Percentiles rank a stretch among this genome's conserved stretches.
phyloP scores from a whole-genome alignment of 2,888 invertebrate species.

The Dermolepida albohirtum region DNA sequence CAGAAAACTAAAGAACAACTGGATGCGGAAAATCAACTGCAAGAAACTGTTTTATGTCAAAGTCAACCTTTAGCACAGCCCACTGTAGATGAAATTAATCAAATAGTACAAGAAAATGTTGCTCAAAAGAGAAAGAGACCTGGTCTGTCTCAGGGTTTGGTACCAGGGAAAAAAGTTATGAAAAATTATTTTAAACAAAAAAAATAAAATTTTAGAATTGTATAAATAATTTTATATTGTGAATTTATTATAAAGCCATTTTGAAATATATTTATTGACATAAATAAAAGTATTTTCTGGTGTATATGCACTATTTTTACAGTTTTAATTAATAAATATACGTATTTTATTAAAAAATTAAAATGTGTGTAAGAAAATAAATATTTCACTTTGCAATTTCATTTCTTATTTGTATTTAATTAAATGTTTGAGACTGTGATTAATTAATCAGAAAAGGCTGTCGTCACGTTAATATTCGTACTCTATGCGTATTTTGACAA shows the following conservation, averaged over 20 bases:
- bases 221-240: conserved; percentile 58
- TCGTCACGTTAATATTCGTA: too few relatives aligned
- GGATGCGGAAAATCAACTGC: conserved; percentile 67
- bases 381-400: too few relatives aligned
- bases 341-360: too few relatives aligned
- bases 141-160: conserved; percentile 79
- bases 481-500: too few relatives aligned
- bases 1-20: conserved; percentile 73
- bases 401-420: too few relatives aligned
- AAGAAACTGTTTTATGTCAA: conserved; percentile 64
- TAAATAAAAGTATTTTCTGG: conserved; percentile 1
- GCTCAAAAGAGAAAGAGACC: conserved; percentile 76
- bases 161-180: conserved; percentile 88
- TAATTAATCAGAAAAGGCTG: too few relatives aligned
- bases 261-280: conserved; percentile 41
- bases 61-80: conserved; percentile 48
- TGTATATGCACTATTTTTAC: too few relatives aligned
- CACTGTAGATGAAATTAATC: conserved; percentile 50
- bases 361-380: too few relatives aligned
- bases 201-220: conserved; percentile 38
- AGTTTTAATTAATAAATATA: too few relatives aligned
- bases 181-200: conserved; percentile 80
- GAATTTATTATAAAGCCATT: conserved; percentile 12
- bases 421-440: too few relatives aligned
- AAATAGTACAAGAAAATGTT: conserved; percentile 50